A percentile compares a stretch with the other conserved stretches of the same genome.
Conservation (phyloP, 2,888 invertebrate genomes). For the Mechanitis messenoides region DNA sequence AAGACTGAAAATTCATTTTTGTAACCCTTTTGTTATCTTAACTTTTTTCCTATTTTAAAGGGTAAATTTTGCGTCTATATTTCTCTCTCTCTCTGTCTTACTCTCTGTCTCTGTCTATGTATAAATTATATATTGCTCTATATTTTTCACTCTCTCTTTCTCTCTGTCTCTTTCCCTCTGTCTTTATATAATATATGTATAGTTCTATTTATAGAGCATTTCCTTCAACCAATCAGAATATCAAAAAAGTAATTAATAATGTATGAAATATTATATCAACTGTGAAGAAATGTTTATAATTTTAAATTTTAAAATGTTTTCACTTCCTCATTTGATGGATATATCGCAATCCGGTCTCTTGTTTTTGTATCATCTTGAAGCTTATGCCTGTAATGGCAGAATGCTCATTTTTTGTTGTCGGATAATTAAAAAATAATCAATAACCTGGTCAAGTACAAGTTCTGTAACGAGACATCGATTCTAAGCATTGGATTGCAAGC, state of each 20-base stretch:
- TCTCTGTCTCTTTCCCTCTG: too few relatives aligned
- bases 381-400: constrained; percentile 1
- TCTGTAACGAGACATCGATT: background rate
- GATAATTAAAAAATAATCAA: constrained; percentile 18
- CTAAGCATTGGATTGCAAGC: background rate
- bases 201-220: too few relatives aligned
- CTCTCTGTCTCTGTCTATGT: too few relatives aligned
- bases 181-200: too few relatives aligned
- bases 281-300: background rate
- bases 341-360: constrained; percentile 10
- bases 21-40: too few relatives aligned
- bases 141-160: too few relatives aligned
- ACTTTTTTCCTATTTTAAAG: too few relatives aligned
- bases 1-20: too few relatives aligned
- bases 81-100: too few relatives aligned
- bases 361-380: background rate
- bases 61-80: too few relatives aligned
- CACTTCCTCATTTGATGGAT: background rate
- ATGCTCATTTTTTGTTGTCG: constrained; percentile 17
- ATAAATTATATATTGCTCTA: too few relatives aligned
- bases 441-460: constrained; percentile 4
- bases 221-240: background rate
- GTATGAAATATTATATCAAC: constrained; percentile 1
- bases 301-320: constrained; percentile 1
- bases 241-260: constrained; percentile 1